Evolutionary conservation across 2,888 invertebrate species (phyloP).

Genomic region (Erynnis tages): DNA sequence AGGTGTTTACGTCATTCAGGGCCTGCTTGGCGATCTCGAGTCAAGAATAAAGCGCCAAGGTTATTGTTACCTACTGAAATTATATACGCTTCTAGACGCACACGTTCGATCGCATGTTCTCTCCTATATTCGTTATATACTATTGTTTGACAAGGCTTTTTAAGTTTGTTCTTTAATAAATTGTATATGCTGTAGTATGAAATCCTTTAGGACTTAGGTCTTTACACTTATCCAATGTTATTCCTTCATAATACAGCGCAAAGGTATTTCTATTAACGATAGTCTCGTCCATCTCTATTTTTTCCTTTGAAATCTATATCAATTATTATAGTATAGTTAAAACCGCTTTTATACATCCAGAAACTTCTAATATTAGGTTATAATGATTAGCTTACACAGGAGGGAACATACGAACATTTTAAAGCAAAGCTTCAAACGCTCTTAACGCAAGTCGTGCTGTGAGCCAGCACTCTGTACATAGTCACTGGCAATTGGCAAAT

Average conservation of each 20-base stretch:
- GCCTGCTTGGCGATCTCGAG: conserved; percentile 77
- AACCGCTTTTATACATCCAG: too few species aligned
- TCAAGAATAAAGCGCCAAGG: conserved; percentile 74
- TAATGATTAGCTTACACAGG: conserved; percentile 1
- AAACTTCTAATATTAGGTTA: too few species aligned
- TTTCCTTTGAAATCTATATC: too few species aligned
- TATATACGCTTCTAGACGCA: conserved; percentile 62
- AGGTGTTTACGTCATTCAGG: conserved; percentile 79
- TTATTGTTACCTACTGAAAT: conserved; percentile 54
- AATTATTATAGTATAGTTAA: too few species aligned
- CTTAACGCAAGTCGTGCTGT: neutral
- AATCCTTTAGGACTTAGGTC: too few species aligned
- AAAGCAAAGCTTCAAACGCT: conserved; percentile 1
- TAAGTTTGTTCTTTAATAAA: neutral
- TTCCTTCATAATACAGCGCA: too few species aligned
- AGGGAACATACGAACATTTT: conserved; percentile 34
- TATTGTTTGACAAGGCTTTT: neutral
- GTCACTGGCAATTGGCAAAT: neutral
- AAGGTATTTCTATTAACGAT: too few species aligned
- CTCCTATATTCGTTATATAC: conserved; percentile 33
- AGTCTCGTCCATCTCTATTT: too few species aligned
- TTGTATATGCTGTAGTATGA: neutral
- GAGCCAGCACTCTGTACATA: conserved; percentile 15
- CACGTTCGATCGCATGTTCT: conserved; percentile 50
- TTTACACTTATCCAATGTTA: too few species aligned